phyloP scores from a whole-genome alignment of 2,797 vertebrate genomes.

The Nannoperca australis region DNA sequence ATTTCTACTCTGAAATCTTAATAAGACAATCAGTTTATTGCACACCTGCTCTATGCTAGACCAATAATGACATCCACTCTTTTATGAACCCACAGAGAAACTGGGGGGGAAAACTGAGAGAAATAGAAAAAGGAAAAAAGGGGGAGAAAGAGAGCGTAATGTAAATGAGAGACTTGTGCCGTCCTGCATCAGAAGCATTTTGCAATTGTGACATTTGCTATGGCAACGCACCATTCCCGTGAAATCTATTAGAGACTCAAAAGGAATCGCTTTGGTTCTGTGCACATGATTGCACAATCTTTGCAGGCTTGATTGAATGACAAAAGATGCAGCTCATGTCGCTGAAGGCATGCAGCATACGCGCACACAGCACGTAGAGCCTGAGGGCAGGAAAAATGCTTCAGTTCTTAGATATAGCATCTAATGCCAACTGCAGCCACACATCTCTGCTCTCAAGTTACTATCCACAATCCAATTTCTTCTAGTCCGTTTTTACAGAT shows the following conservation, averaged over 20 bases:
- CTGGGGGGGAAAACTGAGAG: not conserved
- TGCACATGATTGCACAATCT: conserved; percentile 69
- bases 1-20: conserved; percentile 33
- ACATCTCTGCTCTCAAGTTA: conserved; percentile 6
- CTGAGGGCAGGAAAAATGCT: conserved; percentile 19
- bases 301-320: conserved; percentile 63
- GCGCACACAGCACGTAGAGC: conserved; percentile 4
- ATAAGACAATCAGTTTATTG: conserved; percentile 35
- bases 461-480: conserved; percentile 12
- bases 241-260: conserved; percentile 65
- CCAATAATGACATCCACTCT: not conserved
- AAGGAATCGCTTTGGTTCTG: conserved; percentile 60
- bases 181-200: conserved; percentile 32
- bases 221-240: conserved; percentile 60
- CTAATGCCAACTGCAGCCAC: conserved; percentile 8
- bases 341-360: conserved; percentile 26
- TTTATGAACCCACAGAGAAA: conserved; percentile 12
- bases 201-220: conserved; percentile 47
- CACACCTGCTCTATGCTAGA: conserved; percentile 23
- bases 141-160: conserved; percentile 5
- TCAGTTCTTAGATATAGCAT: conserved; percentile 30
- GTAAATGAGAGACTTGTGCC: conserved; percentile 20
- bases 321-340: conserved; percentile 53
- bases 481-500: conserved; percentile 21
- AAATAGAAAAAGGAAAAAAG: not conserved